A percentile compares a stretch with the other conserved stretches of the same genome.
Conservation (phyloP, 2,888 invertebrate species). For the Drosophila nr. perissopoda region DNA sequence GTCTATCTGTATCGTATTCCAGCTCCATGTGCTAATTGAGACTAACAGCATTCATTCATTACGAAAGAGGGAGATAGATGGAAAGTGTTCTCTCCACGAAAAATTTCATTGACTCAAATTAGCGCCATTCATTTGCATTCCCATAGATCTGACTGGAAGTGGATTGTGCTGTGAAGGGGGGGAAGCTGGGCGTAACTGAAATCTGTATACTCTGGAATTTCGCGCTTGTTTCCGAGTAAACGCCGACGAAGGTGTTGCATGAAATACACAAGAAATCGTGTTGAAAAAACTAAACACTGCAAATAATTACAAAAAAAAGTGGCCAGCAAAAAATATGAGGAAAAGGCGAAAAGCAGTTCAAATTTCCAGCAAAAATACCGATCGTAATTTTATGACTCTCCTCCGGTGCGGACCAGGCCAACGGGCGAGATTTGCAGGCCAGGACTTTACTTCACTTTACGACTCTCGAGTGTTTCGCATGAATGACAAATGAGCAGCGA, state of each 20-base stretch:
- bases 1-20: slow-evolving; percentile 10
- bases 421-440: slow-evolving; percentile 35
- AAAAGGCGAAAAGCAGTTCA: slow-evolving; percentile 52
- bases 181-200: slow-evolving; percentile 16
- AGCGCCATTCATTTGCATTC: slow-evolving; percentile 49
- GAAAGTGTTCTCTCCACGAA: slow-evolving; percentile 4
- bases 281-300: slow-evolving; percentile 65
- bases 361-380: slow-evolving; percentile 73
- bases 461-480: slow-evolving; percentile 73
- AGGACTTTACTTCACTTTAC: slow-evolving; percentile 63
- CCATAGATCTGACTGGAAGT: background rate
- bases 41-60: slow-evolving; percentile 45
- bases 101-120: slow-evolving; percentile 42
- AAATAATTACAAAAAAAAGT: slow-evolving; percentile 57
- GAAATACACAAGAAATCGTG: slow-evolving; percentile 74
- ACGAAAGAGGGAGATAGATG: slow-evolving; percentile 1
- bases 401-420: slow-evolving; percentile 5
- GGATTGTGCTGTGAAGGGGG: background rate
- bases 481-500: slow-evolving; percentile 80
- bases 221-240: slow-evolving; percentile 57
- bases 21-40: slow-evolving; percentile 47
- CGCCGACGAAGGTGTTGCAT: slow-evolving; percentile 73
- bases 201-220: slow-evolving; percentile 54
- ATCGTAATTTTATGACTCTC: slow-evolving; percentile 74
- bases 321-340: slow-evolving; percentile 35